These are phyloP conservation scores for Petrocephalus zakoni DNA, from an alignment of 2,113 vertebrate genomes.

Conservation along the genomic window DNA sequence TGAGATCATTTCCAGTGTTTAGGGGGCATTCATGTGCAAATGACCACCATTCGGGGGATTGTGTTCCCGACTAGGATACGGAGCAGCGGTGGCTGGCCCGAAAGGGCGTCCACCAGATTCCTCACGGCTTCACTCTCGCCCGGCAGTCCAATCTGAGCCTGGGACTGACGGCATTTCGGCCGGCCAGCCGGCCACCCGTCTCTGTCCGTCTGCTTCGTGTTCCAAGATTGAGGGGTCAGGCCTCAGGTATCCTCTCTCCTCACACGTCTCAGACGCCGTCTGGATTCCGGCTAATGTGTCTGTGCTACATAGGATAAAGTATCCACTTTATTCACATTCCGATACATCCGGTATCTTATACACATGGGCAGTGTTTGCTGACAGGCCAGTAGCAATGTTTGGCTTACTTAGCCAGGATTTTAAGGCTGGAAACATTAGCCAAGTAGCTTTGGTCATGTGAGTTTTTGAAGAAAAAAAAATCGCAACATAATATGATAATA, in stretches of 20 bases:
- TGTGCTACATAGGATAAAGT: background rate
- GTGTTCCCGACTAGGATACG: background rate
- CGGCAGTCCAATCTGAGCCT: background rate
- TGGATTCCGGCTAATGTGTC: background rate
- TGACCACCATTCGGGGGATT: background rate
- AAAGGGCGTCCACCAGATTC: background rate
- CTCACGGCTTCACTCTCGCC: background rate
- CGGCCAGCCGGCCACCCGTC: background rate
- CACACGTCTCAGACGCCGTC: background rate
- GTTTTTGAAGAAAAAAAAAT: background rate
- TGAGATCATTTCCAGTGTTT: conserved; percentile 4
- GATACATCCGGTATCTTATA: background rate
- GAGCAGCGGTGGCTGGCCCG: background rate
- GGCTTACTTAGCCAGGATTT: background rate
- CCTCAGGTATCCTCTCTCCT: background rate
- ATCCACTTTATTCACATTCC: background rate
- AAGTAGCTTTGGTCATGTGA: background rate
- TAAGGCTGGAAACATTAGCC: background rate
- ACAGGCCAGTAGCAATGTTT: background rate
- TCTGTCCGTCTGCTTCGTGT: background rate
- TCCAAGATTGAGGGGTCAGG: background rate
- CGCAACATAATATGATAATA: background rate
- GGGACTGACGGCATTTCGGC: background rate
- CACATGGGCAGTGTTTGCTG: background rate
- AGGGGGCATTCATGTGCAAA: conserved; percentile 1